Base-by-base conservation (phyloP, 2,888 invertebrate genomes). In the Xestia c-nigrum region DNA sequence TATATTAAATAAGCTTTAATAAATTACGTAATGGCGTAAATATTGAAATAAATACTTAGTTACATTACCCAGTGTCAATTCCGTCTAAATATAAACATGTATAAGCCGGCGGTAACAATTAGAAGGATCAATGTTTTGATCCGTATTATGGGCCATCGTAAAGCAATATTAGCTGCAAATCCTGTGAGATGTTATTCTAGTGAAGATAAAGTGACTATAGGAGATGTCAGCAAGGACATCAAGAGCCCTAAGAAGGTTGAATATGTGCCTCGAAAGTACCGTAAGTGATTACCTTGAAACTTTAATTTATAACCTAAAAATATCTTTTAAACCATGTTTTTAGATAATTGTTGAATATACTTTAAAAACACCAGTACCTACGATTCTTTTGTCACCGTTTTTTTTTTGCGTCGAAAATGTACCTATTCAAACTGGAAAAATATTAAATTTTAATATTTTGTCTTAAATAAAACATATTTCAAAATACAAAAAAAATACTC, bases 201-300 rank as follows among this genome's bases (percentile, higher is more conserved):
- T 81, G 94, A 95, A 76, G 97, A 97, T 86, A 97, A 96, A 92
- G 97, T 98, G 67, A 97, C 97, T 57, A 98, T 98, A 87, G 98
- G 98, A 86, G 98, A 98, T 94, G 97, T 98, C 84, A 97, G 97
- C 55, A 98, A 98, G 92, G 96, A 97, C 59, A 89, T 97, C 19
- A 90, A 90, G 77, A 90, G 94, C 66, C 97, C 98, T 0, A 97
- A 97, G 88, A 97, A 97, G 91, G 97, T 98, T 5, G 98, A 99
- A 96, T 97, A 98, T 92, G 98, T 99, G n/a, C 99, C 99, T 14
- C 96, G 97, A 88, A 98, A 98, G 89, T 98, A 98, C 92, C 96
- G 98, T 98, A 97, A 98, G 98, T 97, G 72, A 80, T 74, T 63
- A 74, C 74, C 71, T 81, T 79, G 63, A 78, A 85, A 78, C 65